These are phyloP conservation scores for Drosophila monieri DNA, from an alignment of 2,888 invertebrate genomes.

Conservation along the genomic window DNA sequence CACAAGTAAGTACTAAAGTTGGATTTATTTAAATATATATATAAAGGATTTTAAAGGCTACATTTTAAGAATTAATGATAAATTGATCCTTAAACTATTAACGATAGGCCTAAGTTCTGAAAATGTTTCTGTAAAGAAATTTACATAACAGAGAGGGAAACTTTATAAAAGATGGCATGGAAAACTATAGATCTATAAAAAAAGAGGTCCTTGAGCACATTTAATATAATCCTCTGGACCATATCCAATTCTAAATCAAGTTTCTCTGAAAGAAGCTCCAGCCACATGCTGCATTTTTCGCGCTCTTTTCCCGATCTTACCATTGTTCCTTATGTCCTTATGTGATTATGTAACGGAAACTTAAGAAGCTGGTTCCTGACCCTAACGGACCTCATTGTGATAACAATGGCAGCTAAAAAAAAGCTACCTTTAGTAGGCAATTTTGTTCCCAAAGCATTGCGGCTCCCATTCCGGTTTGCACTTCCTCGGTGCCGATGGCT, in stretches of 20 bases:
- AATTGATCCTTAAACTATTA: no score
- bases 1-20: slow-evolving; percentile 82
- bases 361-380: slow-evolving; percentile 13
- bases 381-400: slow-evolving; percentile 46
- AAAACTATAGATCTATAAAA: neutral
- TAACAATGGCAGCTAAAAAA: slow-evolving; percentile 47
- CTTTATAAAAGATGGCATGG: neutral
- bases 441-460: slow-evolving; percentile 17
- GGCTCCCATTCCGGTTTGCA: slow-evolving; percentile 55
- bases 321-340: slow-evolving; percentile 17
- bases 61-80: no score
- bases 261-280: slow-evolving; percentile 6
- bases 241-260: slow-evolving; percentile 10
- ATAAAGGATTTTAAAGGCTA: no score
- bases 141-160: no score
- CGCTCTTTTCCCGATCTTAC: slow-evolving; percentile 35
- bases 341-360: slow-evolving; percentile 35
- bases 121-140: no score
- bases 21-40: neutral
- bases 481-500: slow-evolving; percentile 60
- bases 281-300: slow-evolving; percentile 30
- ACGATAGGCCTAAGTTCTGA: no score
- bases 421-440: slow-evolving; percentile 19
- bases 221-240: neutral
- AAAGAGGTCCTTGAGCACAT: neutral